Evolutionary conservation across 2,797 vertebrate species (phyloP), one percentile per base, ranked within the genome.

Genomic region (Gorsachius magnificus): DNA sequence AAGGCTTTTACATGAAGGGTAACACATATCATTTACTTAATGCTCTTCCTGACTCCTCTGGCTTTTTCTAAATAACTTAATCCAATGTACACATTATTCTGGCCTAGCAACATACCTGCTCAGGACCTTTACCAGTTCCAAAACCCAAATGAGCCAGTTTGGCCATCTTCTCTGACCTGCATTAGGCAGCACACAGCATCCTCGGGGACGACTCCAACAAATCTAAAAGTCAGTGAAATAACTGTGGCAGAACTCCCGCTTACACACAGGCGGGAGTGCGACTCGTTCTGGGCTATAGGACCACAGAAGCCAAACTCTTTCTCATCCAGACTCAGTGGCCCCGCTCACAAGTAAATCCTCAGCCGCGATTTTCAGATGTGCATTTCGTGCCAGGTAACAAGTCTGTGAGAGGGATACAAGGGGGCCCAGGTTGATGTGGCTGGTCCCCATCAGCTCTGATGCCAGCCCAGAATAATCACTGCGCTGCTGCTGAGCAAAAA

Each of bases 241-340:
- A 43, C 41, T 10, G 22, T 72, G 61, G 45, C 57, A 65, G 26
- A 61, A 31, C 11, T 77, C 9, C 10, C 25, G 13, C 71, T 66
- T 45, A 38, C 20, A 83, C 11, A 43, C 31, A 36, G 48, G 38
- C 1, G 3, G 60, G 54, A 80, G 48, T 53, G 36, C 4, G 1
- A 19, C 28, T 54, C 0, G 3, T 36, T 35, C 36, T 0, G 0
- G 66, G 56, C 29, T 53, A 0, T 11, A 16, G 45, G 17, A 29
- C 26, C 38, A 57, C 35, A 48, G 41, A 60, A 66, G 22, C 36
- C 58, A 92, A 54, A 70, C 26, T 35, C 26, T 43, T 43, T 74
- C 24, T 63, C 21, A 65, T 70, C 46, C 48, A 22, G 41, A 46
- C 51, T 81, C 29, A 1, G 16, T 29, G n/a, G 26, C 35, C 31